Percentiles rank a stretch among this genome's conserved stretches.
These are phyloP conservation scores for Esox masquinongy DNA, from an alignment of 2,797 vertebrate species.

Conservation along the genomic window DNA sequence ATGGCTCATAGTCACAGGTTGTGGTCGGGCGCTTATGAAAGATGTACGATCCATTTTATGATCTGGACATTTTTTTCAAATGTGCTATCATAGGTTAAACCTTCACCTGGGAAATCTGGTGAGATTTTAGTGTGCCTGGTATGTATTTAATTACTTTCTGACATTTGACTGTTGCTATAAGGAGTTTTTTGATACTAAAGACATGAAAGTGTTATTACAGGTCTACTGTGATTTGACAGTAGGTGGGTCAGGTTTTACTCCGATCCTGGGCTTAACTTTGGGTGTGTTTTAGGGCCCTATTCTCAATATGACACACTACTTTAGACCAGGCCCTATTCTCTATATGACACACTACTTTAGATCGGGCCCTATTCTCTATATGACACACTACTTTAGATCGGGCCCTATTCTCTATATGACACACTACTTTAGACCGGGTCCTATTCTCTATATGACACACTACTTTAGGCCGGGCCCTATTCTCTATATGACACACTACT, in stretches of 20 bases:
- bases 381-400: too few species aligned
- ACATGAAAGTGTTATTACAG: not conserved
- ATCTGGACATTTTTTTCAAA: conserved; percentile 19
- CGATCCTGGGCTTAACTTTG: not conserved
- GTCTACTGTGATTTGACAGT: not conserved
- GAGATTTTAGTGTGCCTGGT: not conserved
- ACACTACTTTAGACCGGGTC: too few species aligned
- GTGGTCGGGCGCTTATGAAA: conserved; percentile 1
- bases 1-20: conserved; percentile 5
- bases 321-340: not conserved
- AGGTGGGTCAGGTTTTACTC: not conserved
- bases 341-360: too few species aligned
- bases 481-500: too few species aligned
- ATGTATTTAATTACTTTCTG: not conserved
- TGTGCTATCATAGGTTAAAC: not conserved
- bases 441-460: not conserved
- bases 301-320: not conserved
- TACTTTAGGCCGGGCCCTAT: too few species aligned
- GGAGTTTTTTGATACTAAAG: not conserved
- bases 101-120: conserved; percentile 1
- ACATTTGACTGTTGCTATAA: not conserved
- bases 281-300: not conserved
- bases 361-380: not conserved
- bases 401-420: not conserved
- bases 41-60: conserved; percentile 17